These are phyloP conservation scores for Cygnus atratus DNA, from an alignment of 2,113 vertebrate genomes.

Conservation along the genomic window DNA sequence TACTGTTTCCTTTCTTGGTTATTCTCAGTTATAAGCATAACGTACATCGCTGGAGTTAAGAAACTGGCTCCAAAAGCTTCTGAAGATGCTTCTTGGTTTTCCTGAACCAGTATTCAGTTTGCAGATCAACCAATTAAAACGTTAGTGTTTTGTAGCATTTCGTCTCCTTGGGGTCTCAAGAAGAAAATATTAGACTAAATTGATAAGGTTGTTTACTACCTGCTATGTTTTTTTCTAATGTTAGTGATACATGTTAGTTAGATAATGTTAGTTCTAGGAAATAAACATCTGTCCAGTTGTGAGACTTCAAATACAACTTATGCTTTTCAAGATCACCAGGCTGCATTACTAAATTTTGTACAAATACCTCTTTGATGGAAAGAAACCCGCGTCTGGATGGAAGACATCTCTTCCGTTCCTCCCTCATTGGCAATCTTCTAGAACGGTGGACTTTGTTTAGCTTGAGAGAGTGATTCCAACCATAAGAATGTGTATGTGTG, in stretches of 20 bases:
- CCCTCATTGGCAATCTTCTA: not conserved
- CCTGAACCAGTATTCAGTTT: not conserved
- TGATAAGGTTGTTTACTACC: not conserved
- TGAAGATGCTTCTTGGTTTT: not conserved
- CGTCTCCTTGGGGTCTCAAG: not conserved
- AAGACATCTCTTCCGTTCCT: not conserved
- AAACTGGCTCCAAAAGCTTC: not conserved
- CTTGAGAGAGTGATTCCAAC: not conserved
- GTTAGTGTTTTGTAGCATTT: not conserved
- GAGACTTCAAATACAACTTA: not conserved
- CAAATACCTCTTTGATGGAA: not conserved
- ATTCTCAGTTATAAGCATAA: not conserved
- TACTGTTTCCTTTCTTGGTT: not conserved
- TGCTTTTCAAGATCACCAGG: not conserved
- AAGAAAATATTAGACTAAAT: not conserved
- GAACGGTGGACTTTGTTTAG: not conserved
- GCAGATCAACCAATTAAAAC: not conserved
- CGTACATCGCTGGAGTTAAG: not conserved
- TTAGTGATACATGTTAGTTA: too few relatives aligned
- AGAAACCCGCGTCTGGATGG: not conserved
- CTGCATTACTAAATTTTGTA: not conserved
- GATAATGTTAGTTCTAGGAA: not conserved
- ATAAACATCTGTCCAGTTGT: not conserved
- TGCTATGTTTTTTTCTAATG: not conserved
- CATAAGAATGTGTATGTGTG: not conserved